phyloP scores from a whole-genome alignment of 2,888 invertebrate species.

The Andrena flavipes region DNA sequence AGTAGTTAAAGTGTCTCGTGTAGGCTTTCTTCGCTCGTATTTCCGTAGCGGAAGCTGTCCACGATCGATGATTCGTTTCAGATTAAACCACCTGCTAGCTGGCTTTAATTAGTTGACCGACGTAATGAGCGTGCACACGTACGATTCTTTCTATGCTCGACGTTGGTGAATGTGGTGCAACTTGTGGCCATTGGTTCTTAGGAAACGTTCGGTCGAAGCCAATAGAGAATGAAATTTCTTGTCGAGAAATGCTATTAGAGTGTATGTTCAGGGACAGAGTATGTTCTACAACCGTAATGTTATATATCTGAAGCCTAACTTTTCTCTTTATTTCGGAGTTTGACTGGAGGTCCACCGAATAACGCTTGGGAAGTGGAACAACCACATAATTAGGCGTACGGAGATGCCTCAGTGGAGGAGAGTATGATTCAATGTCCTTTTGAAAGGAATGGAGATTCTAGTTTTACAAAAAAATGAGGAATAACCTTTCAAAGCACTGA shows the following conservation, averaged over 20 bases:
- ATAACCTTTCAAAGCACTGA: no score
- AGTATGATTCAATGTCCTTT: no score
- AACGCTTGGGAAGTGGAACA: no score
- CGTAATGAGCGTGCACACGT: slow-evolving; percentile 14
- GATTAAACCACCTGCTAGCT: slow-evolving; percentile 42
- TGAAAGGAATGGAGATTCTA: no score
- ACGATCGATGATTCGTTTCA: slow-evolving; percentile 53
- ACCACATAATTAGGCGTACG: no score
- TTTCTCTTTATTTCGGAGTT: no score
- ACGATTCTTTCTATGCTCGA: neutral
- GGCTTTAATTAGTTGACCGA: slow-evolving; percentile 50
- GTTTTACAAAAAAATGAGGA: no score
- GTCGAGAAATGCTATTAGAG: neutral
- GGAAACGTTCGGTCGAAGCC: neutral
- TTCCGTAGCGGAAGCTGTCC: slow-evolving; percentile 62
- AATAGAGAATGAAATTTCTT: neutral
- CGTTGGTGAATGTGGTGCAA: neutral
- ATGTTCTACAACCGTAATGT: no score
- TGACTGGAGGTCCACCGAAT: no score
- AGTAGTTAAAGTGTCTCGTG: slow-evolving; percentile 60
- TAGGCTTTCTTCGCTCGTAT: slow-evolving; percentile 61
- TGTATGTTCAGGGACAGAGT: no score
- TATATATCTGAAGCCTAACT: no score
- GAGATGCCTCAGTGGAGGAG: no score
- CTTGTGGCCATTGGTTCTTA: neutral